Conservation (phyloP, 2,797 vertebrate genomes). For the Gymnothorax reevesii region DNA sequence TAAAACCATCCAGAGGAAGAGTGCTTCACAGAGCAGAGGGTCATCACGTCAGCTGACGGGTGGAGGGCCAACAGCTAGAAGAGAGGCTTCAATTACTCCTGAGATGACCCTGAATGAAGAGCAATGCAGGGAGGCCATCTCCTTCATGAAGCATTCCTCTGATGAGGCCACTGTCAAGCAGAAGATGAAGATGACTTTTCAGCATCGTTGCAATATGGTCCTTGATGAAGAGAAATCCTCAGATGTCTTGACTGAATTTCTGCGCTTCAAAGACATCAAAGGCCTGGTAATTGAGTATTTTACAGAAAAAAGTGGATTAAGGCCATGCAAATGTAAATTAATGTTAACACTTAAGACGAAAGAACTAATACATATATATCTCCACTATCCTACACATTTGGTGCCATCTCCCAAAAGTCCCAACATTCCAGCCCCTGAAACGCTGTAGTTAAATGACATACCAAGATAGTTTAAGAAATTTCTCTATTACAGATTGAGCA, state of each 20-base stretch:
- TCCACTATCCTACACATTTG: too few species aligned
- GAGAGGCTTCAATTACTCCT: constrained; percentile 20
- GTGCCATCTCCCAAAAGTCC: too few species aligned
- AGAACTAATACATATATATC: too few species aligned
- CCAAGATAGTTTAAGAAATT: not conserved
- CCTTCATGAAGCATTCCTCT: constrained; percentile 26
- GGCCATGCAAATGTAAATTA: not conserved
- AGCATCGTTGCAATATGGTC: constrained; percentile 23
- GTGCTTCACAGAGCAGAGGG: not conserved
- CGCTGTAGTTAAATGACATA: not conserved
- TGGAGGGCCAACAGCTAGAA: constrained; percentile 23
- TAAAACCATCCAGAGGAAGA: constrained; percentile 33
- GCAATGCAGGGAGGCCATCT: constrained; percentile 32
- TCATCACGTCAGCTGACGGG: not conserved
- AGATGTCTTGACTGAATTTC: constrained; percentile 28
- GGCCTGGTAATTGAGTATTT: constrained; percentile 22
- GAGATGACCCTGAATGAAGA: constrained; percentile 23
- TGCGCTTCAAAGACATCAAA: constrained; percentile 26
- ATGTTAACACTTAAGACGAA: not conserved
- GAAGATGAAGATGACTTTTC: constrained; percentile 37
- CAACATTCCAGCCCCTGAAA: too few species aligned
- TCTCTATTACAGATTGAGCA: not conserved
- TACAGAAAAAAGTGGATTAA: not conserved
- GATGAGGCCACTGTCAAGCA: not conserved
- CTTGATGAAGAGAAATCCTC: constrained; percentile 19